Evolutionary conservation across 2,113 vertebrate genomes (phyloP).

Genomic region (Lanius ludovicianus): DNA sequence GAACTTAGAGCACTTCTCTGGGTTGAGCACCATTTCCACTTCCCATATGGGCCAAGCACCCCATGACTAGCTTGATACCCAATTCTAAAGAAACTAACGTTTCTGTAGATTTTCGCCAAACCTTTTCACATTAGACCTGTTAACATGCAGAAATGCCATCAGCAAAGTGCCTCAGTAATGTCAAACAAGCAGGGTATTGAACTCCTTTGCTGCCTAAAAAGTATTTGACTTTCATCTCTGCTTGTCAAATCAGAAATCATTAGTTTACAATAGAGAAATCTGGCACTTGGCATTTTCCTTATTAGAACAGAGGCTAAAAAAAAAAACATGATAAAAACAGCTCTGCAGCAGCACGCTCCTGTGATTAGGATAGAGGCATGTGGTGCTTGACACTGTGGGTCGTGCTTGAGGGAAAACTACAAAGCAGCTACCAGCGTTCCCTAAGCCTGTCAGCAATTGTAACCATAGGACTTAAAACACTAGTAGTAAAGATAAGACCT

Average conservation of each 20-base stretch:
- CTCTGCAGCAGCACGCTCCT: neutral
- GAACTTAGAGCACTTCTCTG: neutral
- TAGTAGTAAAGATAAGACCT: neutral
- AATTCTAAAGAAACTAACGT: neutral
- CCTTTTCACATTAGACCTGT: neutral
- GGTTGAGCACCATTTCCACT: neutral
- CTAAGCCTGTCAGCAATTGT: neutral
- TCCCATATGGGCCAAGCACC: neutral
- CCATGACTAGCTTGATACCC: neutral
- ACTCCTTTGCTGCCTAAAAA: neutral
- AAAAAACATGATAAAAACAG: neutral
- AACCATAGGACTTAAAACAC: neutral
- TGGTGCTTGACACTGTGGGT: neutral
- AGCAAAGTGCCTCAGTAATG: neutral
- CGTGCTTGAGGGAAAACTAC: neutral
- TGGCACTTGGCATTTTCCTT: neutral
- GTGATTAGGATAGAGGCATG: neutral
- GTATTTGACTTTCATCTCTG: conserved; percentile 1
- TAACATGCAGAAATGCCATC: neutral
- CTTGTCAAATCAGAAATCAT: conserved; percentile 33
- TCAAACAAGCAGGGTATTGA: neutral
- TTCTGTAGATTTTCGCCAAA: neutral
- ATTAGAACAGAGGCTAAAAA: neutral
- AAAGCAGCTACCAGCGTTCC: neutral
- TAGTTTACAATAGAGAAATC: neutral